Evolutionary conservation across 2,888 invertebrate species (phyloP).

Genomic region (Thumatha senex): DNA sequence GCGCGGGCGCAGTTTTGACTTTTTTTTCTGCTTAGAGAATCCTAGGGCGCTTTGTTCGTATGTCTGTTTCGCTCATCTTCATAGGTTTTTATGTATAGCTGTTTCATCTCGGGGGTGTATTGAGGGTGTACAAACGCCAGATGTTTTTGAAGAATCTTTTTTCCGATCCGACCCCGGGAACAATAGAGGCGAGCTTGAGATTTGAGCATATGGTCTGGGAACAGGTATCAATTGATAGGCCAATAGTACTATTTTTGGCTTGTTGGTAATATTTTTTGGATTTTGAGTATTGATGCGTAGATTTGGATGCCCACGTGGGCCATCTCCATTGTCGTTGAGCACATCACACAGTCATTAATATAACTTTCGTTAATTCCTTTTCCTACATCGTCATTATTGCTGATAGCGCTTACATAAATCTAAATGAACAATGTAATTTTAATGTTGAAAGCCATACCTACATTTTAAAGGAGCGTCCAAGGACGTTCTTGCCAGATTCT

Average conservation of each 20-base stretch:
- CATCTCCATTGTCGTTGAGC: too few species aligned
- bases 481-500: too few species aligned
- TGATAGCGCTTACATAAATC: too few species aligned
- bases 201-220: conserved; percentile 42
- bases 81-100: not conserved
- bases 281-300: not conserved
- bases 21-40: conserved; percentile 29
- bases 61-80: conserved; percentile 14
- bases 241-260: conserved; percentile 28
- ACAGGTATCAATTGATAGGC: conserved; percentile 45
- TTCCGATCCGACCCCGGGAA: conserved; percentile 22
- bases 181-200: conserved; percentile 41
- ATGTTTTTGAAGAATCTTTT: conserved; percentile 41
- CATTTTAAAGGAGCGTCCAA: too few species aligned
- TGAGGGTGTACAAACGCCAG: conserved; percentile 46
- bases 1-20: conserved; percentile 45
- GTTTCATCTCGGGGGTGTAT: conserved; percentile 37
- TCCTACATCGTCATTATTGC: too few species aligned
- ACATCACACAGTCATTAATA: too few species aligned
- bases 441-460: too few species aligned
- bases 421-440: too few species aligned
- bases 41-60: conserved; percentile 36
- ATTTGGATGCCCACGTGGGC: not conserved
- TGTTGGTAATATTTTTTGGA: conserved; percentile 3
- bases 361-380: too few species aligned